Percentiles rank a stretch among this genome's conserved stretches.
phyloP scores from a whole-genome alignment of 2,888 invertebrate species.

The Scaptomyza cyrtandrae region DNA sequence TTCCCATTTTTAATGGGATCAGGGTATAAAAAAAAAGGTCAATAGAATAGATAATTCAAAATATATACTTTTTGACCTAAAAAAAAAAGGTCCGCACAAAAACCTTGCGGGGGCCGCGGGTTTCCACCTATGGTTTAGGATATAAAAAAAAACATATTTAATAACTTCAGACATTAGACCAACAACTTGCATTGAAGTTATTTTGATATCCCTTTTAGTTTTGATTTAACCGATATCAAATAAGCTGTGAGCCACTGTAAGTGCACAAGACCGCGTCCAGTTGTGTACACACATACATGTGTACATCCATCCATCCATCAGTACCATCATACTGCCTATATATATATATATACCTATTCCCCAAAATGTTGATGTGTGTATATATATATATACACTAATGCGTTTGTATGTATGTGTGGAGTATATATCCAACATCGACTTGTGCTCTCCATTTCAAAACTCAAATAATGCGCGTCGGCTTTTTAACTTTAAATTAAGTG shows the following conservation, averaged over 20 bases:
- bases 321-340: background rate
- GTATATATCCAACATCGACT: conserved; percentile 52
- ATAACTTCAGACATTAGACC: too few species aligned
- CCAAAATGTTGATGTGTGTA: conserved; percentile 10
- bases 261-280: conserved; percentile 40
- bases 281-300: conserved; percentile 25
- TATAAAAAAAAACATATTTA: too few species aligned
- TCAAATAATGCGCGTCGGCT: conserved; percentile 79
- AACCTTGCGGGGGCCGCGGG: too few species aligned
- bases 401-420: too few species aligned
- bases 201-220: background rate
- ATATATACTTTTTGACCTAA: too few species aligned
- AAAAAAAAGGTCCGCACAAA: too few species aligned
- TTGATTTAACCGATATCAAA: too few species aligned
- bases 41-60: too few species aligned
- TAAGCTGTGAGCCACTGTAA: background rate
- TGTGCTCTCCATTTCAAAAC: conserved; percentile 77
- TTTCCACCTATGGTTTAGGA: too few species aligned
- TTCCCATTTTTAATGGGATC: too few species aligned
- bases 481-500: conserved; percentile 78
- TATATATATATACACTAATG: conserved; percentile 1
- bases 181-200: background rate
- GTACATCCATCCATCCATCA: background rate
- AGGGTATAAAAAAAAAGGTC: too few species aligned
- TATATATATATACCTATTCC: conserved; percentile 1